Conservation (phyloP, 2,797 vertebrate genomes). For the Ctenopoma kingsleyae region DNA sequence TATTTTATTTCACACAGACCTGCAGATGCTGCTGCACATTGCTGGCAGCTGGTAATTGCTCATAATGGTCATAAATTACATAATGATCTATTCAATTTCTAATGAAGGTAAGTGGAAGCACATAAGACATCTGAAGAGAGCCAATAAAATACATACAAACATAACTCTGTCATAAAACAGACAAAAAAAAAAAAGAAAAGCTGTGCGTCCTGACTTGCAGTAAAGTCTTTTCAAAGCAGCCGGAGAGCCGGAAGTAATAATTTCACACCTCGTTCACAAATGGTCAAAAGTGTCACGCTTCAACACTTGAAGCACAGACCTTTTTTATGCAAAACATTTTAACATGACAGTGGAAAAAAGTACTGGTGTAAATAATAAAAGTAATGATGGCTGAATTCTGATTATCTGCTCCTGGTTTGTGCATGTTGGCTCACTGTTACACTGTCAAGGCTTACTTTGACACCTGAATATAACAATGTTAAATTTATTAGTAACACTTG, state of each 20-base stretch:
- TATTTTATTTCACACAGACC: conserved; percentile 34
- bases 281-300: neutral
- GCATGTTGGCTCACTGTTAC: neutral
- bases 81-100: conserved; percentile 10
- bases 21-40: conserved; percentile 17
- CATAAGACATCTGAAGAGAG: conserved; percentile 23
- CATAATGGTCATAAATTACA: conserved; percentile 34
- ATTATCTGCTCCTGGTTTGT: neutral
- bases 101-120: neutral
- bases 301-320: neutral
- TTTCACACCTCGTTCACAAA: conserved; percentile 25
- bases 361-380: conserved; percentile 7
- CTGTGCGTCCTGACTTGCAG: conserved; percentile 11
- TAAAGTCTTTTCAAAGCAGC: conserved; percentile 25
- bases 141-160: conserved; percentile 15
- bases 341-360: neutral
- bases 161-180: conserved; percentile 25
- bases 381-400: neutral
- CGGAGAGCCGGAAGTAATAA: conserved; percentile 7
- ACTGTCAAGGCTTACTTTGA: neutral
- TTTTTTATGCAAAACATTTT: neutral
- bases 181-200: neutral
- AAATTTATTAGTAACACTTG: neutral
- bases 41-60: conserved; percentile 25
- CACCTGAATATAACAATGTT: neutral